Conservation (phyloP, 2,797 vertebrate species). For the Clarias fuscus region DNA sequence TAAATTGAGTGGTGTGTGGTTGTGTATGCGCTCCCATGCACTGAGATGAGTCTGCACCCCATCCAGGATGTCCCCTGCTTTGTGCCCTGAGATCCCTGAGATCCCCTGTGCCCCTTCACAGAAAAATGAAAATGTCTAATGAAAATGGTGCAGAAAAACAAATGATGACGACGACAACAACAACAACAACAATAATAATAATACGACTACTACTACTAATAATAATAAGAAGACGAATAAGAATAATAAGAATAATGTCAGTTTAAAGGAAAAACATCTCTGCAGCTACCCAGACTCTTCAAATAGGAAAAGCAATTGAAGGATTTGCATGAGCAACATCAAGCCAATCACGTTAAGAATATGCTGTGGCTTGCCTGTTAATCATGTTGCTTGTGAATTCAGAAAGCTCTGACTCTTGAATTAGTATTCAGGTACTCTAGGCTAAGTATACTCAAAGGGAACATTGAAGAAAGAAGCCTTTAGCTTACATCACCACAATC, state of each 20-base stretch:
- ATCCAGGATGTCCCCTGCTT: no score
- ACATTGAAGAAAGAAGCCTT: not conserved
- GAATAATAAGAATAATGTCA: not conserved
- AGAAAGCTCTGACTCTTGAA: not conserved
- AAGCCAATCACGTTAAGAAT: not conserved
- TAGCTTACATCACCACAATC: not conserved
- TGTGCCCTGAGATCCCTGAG: no score
- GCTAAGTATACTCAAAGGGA: not conserved
- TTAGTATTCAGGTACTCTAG: not conserved
- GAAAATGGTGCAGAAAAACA: no score
- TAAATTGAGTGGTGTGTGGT: no score
- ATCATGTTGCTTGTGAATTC: conserved; percentile 3
- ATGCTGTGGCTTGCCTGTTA: not conserved
- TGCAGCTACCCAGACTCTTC: not conserved
- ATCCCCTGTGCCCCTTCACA: no score
- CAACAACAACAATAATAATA: not conserved
- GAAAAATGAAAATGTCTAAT: no score
- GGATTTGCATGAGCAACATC: not conserved
- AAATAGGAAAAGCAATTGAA: not conserved
- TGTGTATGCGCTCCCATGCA: no score
- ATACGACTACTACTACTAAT: not conserved
- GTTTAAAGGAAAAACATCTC: not conserved
- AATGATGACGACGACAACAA: not conserved
- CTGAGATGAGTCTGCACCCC: no score
- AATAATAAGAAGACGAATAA: not conserved